A percentile compares a stretch with the other conserved stretches of the same genome.
Conservation (phyloP, 37 sponge, comb jelly and placozoan species). For the Spongia lamella region DNA sequence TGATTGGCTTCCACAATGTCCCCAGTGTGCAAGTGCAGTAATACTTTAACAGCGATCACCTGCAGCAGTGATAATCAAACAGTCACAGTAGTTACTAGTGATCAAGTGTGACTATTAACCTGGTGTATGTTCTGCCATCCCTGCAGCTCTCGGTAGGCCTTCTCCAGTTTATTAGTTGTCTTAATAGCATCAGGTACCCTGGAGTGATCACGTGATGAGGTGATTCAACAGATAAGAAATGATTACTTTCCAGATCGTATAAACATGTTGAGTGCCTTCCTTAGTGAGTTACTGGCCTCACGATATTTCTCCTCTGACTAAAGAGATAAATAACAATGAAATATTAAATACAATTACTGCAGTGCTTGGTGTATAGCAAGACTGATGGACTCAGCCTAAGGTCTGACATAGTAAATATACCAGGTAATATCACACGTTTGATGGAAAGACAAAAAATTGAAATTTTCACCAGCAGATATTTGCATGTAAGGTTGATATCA, state of each 20-base stretch:
- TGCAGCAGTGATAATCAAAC: background rate
- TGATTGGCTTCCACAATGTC: slow-evolving; percentile 37
- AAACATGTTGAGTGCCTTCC: slow-evolving; percentile 63
- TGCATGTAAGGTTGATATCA: too few species aligned
- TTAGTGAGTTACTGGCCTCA: slow-evolving; percentile 37
- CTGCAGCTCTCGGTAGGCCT: slow-evolving; percentile 14
- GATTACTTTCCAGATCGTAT: slow-evolving; percentile 63
- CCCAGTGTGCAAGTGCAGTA: slow-evolving; percentile 41
- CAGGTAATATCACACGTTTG: too few species aligned
- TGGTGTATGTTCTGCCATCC: slow-evolving; percentile 27
- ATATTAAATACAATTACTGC: too few species aligned
- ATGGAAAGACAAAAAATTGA: too few species aligned
- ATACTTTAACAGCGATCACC: slow-evolving; percentile 45
- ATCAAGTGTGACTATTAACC: background rate
- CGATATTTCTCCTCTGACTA: slow-evolving; percentile 52
- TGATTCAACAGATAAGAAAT: too few species aligned
- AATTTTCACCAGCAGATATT: too few species aligned
- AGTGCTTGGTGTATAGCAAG: too few species aligned
- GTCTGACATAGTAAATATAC: too few species aligned
- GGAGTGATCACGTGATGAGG: too few species aligned
- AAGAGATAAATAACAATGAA: too few species aligned
- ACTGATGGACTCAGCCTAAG: too few species aligned
- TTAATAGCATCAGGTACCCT: background rate
- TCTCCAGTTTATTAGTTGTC: slow-evolving; percentile 6
- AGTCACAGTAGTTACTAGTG: background rate